phyloP scores from a whole-genome alignment of 2,888 invertebrate species.

The Germaria angustata region DNA sequence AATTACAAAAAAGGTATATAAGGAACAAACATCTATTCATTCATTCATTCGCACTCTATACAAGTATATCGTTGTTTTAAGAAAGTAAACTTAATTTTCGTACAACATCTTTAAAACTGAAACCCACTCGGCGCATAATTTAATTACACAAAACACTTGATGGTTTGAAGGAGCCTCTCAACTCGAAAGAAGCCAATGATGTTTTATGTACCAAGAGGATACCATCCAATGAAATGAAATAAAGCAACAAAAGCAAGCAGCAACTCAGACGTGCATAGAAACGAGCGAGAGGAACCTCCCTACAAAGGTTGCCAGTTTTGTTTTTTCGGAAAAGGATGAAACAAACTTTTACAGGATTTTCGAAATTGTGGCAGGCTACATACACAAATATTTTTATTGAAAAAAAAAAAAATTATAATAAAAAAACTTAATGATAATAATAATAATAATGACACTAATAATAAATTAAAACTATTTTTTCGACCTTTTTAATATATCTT shows the following conservation, averaged over 20 bases:
- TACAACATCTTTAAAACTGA: slow-evolving; percentile 56
- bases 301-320: too few species aligned
- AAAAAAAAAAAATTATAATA: too few species aligned
- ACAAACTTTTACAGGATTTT: too few species aligned
- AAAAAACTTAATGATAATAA: too few species aligned
- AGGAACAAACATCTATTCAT: not conserved
- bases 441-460: too few species aligned
- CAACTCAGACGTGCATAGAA: slow-evolving; percentile 38
- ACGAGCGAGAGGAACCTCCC: slow-evolving; percentile 16
- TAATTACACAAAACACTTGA: slow-evolving; percentile 66
- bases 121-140: slow-evolving; percentile 64
- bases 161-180: slow-evolving; percentile 56
- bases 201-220: slow-evolving; percentile 39
- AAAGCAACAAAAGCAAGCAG: slow-evolving; percentile 22
- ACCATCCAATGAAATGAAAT: slow-evolving; percentile 21
- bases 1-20: not conserved
- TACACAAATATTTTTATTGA: too few species aligned
- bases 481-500: too few species aligned
- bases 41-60: slow-evolving; percentile 1
- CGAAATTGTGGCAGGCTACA: too few species aligned
- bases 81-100: slow-evolving; percentile 59
- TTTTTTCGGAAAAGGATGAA: too few species aligned
- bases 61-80: slow-evolving; percentile 20
- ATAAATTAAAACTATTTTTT: too few species aligned
- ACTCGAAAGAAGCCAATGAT: slow-evolving; percentile 57